These are phyloP conservation scores for Archocentrus centrarchus DNA, from an alignment of 2,113 vertebrate species.

Conservation along the genomic window DNA sequence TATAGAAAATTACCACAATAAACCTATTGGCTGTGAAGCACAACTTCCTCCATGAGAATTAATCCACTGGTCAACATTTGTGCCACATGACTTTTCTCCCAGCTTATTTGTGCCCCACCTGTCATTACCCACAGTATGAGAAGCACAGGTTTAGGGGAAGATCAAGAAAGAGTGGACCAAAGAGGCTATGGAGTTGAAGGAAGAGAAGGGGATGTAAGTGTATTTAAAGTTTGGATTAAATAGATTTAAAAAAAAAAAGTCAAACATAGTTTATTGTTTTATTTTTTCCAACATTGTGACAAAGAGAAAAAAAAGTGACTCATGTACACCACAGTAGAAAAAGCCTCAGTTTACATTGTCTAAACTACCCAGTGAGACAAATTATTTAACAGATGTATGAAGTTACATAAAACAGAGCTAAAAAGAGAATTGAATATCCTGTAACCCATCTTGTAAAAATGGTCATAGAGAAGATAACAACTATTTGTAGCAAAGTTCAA, in stretches of 20 bases:
- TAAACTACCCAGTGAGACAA: rapidly evolving
- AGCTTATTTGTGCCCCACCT: too few species aligned
- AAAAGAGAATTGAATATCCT: background rate
- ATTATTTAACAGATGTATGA: background rate
- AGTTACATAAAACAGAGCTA: background rate
- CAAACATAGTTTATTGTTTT: background rate
- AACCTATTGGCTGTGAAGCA: too few species aligned
- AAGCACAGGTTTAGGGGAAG: too few species aligned
- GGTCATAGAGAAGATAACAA: too few species aligned
- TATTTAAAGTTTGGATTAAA: background rate
- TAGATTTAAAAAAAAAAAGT: background rate
- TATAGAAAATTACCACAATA: too few species aligned
- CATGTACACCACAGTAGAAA: background rate
- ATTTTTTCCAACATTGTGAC: rapidly evolving
- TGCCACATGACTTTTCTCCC: too few species aligned
- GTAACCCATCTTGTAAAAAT: background rate
- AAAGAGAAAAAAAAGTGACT: rapidly evolving
- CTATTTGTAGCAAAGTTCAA: background rate
- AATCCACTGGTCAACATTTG: too few species aligned
- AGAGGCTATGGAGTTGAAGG: background rate
- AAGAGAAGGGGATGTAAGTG: background rate
- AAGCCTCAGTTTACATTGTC: rapidly evolving
- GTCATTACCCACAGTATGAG: too few species aligned
- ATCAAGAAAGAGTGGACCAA: too few species aligned
- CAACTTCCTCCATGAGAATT: too few species aligned